A percentile compares a stretch with the other conserved stretches of the same genome.
Conservation (phyloP, 2,888 invertebrate species). For the Cephalotes varians region DNA sequence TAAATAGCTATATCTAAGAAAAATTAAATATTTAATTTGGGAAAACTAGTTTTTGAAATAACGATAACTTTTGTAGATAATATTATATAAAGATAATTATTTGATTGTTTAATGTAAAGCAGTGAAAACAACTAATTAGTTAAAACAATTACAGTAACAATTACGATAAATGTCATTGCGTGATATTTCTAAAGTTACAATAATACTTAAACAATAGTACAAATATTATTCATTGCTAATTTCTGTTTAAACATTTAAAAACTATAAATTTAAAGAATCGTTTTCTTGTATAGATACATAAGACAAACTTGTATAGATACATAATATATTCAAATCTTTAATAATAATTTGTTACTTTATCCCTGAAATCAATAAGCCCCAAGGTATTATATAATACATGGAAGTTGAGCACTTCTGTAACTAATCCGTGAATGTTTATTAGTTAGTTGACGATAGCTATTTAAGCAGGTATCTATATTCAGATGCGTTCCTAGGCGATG, state of each 20-base stretch:
- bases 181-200: background rate
- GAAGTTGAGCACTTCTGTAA: constrained; percentile 13
- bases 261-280: background rate
- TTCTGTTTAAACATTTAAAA: background rate
- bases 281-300: background rate
- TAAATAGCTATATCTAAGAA: background rate
- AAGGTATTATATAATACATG: constrained; percentile 12
- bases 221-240: background rate
- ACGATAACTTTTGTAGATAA: background rate
- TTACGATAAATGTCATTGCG: background rate
- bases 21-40: background rate
- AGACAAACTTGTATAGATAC: background rate
- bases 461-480: constrained; percentile 50
- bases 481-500: constrained; percentile 23
- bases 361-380: background rate
- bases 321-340: background rate
- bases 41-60: background rate
- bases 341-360: constrained; percentile 8
- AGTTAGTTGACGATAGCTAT: constrained; percentile 39
- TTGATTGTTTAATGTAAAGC: background rate
- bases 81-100: background rate
- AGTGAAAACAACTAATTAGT: no score
- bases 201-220: background rate
- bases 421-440: constrained; percentile 53
- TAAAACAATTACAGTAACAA: background rate